A percentile compares a stretch with the other conserved stretches of the same genome.
These are phyloP conservation scores for Stenolophus ochropezus DNA, from an alignment of 2,888 invertebrate species.

Conservation along the genomic window DNA sequence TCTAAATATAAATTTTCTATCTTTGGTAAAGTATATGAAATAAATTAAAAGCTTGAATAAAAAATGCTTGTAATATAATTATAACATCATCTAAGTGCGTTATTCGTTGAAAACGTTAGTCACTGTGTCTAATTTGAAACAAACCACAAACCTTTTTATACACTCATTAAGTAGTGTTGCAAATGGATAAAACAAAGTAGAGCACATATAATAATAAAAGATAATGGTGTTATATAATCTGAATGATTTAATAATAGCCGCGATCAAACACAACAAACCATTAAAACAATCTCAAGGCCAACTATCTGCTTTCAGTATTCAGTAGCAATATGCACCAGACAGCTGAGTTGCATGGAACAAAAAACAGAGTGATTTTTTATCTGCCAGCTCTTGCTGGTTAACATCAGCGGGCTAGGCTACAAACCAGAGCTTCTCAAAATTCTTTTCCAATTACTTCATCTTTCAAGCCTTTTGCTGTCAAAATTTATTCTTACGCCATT, in stretches of 20 bases:
- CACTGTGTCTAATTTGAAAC: background rate
- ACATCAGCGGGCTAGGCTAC: background rate
- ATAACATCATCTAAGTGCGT: background rate
- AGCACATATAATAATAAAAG: background rate
- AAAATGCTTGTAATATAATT: background rate
- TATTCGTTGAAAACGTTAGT: background rate
- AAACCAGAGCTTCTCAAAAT: background rate
- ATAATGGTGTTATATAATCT: background rate
- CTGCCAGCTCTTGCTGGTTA: background rate
- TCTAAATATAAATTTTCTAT: too few relatives aligned
- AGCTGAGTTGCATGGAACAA: background rate
- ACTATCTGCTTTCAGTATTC: background rate
- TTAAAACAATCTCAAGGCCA: slow-evolving; percentile 6
- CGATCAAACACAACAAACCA: background rate
- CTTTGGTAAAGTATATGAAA: too few relatives aligned
- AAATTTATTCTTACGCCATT: too few relatives aligned
- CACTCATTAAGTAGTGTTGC: background rate
- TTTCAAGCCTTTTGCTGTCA: too few relatives aligned
- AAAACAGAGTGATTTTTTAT: slow-evolving; percentile 32
- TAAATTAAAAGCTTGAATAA: too few relatives aligned
- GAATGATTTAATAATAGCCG: background rate
- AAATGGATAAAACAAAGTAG: background rate
- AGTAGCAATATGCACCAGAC: slow-evolving; percentile 21
- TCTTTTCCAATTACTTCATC: too few relatives aligned
- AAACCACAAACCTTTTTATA: background rate